Evolutionary conservation across 1,140 invertebrate genomes (phyloP).

Genomic region (Spodoptera frugiperda): DNA sequence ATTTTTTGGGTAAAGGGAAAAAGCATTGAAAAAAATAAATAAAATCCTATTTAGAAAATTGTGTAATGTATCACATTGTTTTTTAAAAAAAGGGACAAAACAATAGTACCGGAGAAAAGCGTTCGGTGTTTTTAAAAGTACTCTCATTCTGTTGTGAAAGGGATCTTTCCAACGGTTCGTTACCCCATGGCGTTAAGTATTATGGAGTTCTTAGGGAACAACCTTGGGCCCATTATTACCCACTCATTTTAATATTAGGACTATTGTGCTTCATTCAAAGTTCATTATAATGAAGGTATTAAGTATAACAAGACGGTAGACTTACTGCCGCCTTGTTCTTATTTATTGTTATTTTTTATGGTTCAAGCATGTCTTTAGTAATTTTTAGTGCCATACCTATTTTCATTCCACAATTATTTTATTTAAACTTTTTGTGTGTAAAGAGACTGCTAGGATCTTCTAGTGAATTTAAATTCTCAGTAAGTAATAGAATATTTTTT

Average conservation of each 20-base stretch:
- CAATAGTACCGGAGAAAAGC: constrained; percentile 10
- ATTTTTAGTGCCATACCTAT: no score
- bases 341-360: no score
- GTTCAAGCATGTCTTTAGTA: no score
- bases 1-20: no score
- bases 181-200: constrained; percentile 7
- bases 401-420: no score
- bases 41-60: no score
- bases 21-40: no score
- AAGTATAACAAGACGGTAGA: neutral
- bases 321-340: neutral
- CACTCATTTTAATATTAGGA: constrained; percentile 34
- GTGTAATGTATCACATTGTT: constrained; percentile 4
- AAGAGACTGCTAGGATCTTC: no score
- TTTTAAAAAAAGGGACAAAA: constrained; percentile 1
- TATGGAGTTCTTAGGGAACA: neutral
- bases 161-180: neutral
- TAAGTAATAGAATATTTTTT: no score
- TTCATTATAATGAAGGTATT: constrained; percentile 6
- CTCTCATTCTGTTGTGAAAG: constrained; percentile 9
- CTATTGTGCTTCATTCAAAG: constrained; percentile 2
- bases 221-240: neutral
- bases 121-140: constrained; percentile 5
- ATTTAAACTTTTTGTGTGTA: no score
- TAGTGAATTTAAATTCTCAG: no score